phyloP scores from a whole-genome alignment of 2,113 vertebrate species.

The Xiphophorus hellerii region DNA sequence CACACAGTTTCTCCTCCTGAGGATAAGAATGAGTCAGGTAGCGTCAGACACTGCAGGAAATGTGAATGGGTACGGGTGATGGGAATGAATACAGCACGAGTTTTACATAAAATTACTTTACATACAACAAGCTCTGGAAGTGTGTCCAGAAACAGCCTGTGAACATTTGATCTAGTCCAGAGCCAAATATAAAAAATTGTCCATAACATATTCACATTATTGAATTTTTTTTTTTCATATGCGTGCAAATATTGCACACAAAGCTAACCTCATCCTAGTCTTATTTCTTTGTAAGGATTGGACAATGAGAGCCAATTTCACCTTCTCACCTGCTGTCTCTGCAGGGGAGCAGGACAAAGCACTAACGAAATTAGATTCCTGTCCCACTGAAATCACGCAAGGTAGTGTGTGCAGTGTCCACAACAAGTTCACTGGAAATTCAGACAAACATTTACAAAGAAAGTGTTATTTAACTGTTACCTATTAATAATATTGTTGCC shows the following conservation, averaged over 20 bases:
- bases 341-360: neutral
- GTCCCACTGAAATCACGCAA: neutral
- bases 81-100: constrained; percentile 4
- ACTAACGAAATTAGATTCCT: neutral
- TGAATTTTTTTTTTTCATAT: neutral
- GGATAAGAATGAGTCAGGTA: constrained; percentile 19
- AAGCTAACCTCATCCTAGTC: neutral
- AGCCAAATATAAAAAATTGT: neutral
- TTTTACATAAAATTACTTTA: neutral
- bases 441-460: neutral
- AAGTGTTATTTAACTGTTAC: too few relatives aligned
- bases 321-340: neutral
- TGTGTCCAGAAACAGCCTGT: neutral
- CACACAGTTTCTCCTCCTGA: neutral
- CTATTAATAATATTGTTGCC: too few relatives aligned
- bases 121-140: neutral
- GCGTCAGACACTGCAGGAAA: neutral
- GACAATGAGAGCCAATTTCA: neutral
- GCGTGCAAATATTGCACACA: neutral
- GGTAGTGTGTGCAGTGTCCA: neutral
- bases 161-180: neutral
- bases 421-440: neutral
- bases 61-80: neutral
- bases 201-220: neutral
- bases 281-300: neutral